Base-by-base conservation (phyloP, 2,797 vertebrate species). In the Amniataba percoides region DNA sequence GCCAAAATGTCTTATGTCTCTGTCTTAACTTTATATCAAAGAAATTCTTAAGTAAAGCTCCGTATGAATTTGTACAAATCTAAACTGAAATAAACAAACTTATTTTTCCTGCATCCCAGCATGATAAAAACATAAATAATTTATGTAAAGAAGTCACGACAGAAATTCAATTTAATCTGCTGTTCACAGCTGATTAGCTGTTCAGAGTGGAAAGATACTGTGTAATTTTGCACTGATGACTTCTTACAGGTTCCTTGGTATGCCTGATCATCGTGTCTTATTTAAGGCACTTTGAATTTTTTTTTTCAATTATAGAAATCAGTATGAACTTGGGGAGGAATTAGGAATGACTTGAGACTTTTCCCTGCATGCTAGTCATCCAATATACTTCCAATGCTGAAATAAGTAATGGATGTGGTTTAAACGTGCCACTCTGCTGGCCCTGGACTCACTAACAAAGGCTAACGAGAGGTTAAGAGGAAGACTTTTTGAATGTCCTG, bases 391-490 rank as follows among this genome's bases (percentile, higher is more conserved):
- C 16, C 57, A 62, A 16, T 52, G 68, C 57, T 61, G 39, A 60
- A 81, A 78, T 82, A 64, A 75, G 75, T 73, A 61, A 80, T 31
- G 69, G 68, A 82, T 68, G 52, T 71, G 67, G 80, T 86, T 86
- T 76, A 74, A 88, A 87, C 71, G 71, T 40, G 65, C n/a, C 2
- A 5, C 71, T 72, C 34, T 36, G 3, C 40, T 80, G 36, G 59
- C 78, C 59, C 71, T 45, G 46, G 73, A 80, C 80, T 80, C 68
- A 12, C 89, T 88, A 74, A 87, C 76, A 88, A 82, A 83, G 88
- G 86, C 88, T 91, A 93, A 92, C 71, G 56, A 90, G 80, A 88
- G 92, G 90, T 89, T 88, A 93, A 91, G 74, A 81, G 74, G 86
- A 76, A 83, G 80, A 80, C 36, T 74, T 93, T 82, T 81, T 71